Evolutionary conservation across 2,888 invertebrate genomes (phyloP).

Genomic region (Homarus gammarus): DNA sequence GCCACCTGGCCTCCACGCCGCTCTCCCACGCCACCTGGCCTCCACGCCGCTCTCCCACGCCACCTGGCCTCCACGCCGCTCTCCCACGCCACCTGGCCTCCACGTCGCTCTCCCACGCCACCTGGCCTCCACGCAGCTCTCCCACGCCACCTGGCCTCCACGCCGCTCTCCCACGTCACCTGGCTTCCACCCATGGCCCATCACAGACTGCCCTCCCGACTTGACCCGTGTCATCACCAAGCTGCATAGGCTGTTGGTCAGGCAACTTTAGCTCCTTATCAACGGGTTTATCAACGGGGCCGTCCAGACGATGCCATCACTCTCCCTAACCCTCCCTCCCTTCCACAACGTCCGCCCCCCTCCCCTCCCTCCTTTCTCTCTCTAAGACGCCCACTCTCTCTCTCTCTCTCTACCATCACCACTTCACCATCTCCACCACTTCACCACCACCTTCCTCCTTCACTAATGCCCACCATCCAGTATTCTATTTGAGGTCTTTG

Average conservation of each 20-base stretch:
- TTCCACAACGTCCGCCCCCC: neutral
- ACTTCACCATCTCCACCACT: neutral
- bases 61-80: too few relatives aligned
- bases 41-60: too few relatives aligned
- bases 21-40: too few relatives aligned
- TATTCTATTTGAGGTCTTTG: constrained; percentile 8
- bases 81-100: too few relatives aligned
- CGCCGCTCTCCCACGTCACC: too few relatives aligned
- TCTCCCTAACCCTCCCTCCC: constrained; percentile 13
- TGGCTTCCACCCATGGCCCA: too few relatives aligned
- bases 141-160: too few relatives aligned
- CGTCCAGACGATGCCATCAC: neutral
- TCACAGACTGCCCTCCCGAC: neutral
- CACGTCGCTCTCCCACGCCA: too few relatives aligned
- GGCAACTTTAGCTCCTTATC: neutral
- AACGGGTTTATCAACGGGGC: neutral
- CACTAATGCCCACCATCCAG: neutral
- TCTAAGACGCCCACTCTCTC: neutral
- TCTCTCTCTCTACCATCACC: neutral
- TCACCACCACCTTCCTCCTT: neutral
- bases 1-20: too few relatives aligned
- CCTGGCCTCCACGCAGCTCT: too few relatives aligned
- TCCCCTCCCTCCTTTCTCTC: constrained; percentile 7
- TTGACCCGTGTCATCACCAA: neutral
- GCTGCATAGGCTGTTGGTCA: neutral